Percentiles rank a stretch among this genome's conserved stretches.
Evolutionary conservation across 2,113 vertebrate species (phyloP).

Genomic region (Leptosomus discolor): DNA sequence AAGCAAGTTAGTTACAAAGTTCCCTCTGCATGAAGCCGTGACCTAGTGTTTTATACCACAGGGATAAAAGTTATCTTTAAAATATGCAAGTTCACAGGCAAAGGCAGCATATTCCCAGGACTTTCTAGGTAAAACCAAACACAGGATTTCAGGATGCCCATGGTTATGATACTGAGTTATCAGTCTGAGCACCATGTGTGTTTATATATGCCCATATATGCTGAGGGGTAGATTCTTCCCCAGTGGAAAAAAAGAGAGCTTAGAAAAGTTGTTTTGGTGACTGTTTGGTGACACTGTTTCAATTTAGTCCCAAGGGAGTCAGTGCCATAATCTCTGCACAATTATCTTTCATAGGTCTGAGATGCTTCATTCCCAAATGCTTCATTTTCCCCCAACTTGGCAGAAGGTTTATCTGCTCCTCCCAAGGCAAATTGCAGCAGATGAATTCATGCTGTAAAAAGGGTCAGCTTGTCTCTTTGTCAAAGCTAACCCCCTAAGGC

Average conservation of each 20-base stretch:
- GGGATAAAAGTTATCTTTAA: neutral
- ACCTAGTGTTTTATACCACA: neutral
- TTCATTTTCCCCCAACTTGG: neutral
- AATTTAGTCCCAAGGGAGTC: neutral
- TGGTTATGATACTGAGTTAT: neutral
- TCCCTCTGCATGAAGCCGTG: neutral
- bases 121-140: neutral
- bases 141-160: neutral
- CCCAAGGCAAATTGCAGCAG: neutral
- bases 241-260: neutral
- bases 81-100: neutral
- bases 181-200: rapidly evolving
- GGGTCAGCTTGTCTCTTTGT: neutral
- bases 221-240: neutral
- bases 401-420: neutral
- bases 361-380: neutral
- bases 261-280: neutral
- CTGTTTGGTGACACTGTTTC: neutral
- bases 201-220: neutral
- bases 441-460: neutral
- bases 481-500: neutral
- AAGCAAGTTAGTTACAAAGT: neutral
- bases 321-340: neutral
- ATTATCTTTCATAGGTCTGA: neutral
- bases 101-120: neutral